Percentiles rank a stretch among this genome's conserved stretches.
Conservation (phyloP, 2,113 vertebrate genomes). For the Menura novaehollandiae region DNA sequence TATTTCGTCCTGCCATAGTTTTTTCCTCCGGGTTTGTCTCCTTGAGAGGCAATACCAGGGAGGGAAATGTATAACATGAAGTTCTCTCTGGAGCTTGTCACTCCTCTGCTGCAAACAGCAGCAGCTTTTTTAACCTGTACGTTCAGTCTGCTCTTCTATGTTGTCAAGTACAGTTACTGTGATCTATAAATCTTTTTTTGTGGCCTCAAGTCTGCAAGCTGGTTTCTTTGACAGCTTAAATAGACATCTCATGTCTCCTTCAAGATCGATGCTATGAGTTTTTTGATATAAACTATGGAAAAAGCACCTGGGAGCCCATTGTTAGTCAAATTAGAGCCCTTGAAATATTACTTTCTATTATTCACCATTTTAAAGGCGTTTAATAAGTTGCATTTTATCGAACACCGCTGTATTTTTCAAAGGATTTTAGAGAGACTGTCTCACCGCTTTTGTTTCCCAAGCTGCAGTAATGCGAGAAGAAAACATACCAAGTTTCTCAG, state of each 20-base stretch:
- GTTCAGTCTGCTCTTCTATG: not conserved
- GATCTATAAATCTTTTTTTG: not conserved
- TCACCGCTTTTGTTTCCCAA: not conserved
- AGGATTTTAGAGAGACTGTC: not conserved
- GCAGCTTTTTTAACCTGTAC: not conserved
- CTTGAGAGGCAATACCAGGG: not conserved
- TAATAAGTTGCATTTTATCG: not conserved
- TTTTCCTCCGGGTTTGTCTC: not conserved
- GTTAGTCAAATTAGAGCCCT: not conserved
- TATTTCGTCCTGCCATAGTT: not conserved
- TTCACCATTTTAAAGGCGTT: not conserved
- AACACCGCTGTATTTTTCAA: not conserved
- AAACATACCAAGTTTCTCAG: not conserved
- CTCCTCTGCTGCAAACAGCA: not conserved
- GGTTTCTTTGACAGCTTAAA: not conserved
- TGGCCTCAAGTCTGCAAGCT: not conserved
- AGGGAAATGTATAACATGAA: not conserved
- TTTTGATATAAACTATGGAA: not conserved
- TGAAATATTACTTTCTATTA: not conserved
- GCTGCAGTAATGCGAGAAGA: not conserved
- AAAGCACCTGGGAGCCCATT: not conserved
- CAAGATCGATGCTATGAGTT: not conserved
- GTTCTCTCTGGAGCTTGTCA: not conserved
- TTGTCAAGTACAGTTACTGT: not conserved
- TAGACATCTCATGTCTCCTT: not conserved